Conservation (phyloP, 2,888 invertebrate genomes). For the Melanostoma mellinum region DNA sequence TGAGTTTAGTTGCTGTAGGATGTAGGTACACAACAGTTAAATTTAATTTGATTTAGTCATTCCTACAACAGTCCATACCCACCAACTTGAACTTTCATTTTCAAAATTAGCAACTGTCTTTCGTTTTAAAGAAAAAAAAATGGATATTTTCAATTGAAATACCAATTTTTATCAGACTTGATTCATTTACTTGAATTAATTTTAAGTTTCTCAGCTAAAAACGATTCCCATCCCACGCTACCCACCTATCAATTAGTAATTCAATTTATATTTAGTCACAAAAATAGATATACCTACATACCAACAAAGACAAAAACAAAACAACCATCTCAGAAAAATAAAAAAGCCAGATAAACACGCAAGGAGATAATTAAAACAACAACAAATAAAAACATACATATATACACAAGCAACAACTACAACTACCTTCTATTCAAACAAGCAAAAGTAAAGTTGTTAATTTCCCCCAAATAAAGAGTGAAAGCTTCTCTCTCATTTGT, state of each 20-base stretch:
- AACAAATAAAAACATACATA: background rate
- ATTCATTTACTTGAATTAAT: background rate
- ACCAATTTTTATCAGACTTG: background rate
- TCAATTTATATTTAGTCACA: slow-evolving; percentile 67
- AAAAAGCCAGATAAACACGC: slow-evolving; percentile 42
- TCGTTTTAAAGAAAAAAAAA: no score
- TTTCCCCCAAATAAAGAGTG: slow-evolving; percentile 56
- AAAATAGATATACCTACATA: background rate
- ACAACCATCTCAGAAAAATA: slow-evolving; percentile 1
- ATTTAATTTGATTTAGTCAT: no score
- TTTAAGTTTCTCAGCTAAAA: slow-evolving; percentile 1
- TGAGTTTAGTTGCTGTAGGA: no score
- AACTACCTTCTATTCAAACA: slow-evolving; percentile 11
- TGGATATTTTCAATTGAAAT: background rate
- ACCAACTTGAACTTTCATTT: no score
- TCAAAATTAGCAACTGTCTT: no score
- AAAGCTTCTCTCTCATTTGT: slow-evolving; percentile 47
- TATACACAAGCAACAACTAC: slow-evolving; percentile 23
- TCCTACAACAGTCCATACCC: no score
- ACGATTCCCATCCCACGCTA: slow-evolving; percentile 54
- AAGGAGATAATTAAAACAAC: slow-evolving; percentile 54
- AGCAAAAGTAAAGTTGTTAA: slow-evolving; percentile 21
- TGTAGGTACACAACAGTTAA: no score
- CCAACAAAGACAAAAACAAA: background rate
- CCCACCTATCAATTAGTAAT: slow-evolving; percentile 65